Base-by-base conservation (phyloP, 2,888 invertebrate species). In the Heliconius erato region DNA sequence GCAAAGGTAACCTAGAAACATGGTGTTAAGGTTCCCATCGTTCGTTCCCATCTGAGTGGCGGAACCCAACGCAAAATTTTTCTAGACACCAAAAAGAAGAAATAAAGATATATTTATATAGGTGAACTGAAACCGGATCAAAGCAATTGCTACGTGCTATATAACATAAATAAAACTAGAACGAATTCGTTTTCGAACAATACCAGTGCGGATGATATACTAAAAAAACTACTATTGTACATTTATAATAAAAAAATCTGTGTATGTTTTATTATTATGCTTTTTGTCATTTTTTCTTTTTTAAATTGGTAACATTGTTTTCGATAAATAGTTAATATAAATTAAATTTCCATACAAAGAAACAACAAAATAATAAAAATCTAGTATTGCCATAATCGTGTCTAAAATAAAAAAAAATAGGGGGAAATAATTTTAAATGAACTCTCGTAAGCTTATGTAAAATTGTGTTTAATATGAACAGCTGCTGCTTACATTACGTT, bases 181-280 rank as follows among this genome's bases (percentile, higher is more conserved):
- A 71, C n/a, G 40, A 71, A 71, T 71, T 71, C n/a, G 12, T 71
- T 40, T 71, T 35, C n/a, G 35, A 40, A 71, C 40, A 40, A 40
- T n/a, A 71, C 11, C 23, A 23, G n/a, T 71, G 23, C 12, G 71
- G 71, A 71, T 71, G 40, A 71, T 40, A 71, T 71, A n/a, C 69
- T 54, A n/a, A 71, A n/a, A 28, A 71, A 71, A 40, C 40, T 23
- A 40, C 69, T n/a, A 40, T 71, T 40, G 26, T 71, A 40, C 71
- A 40, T 23, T 71, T n/a, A n/a, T 40, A n/a, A n/a, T 71, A 71
- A 19, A 71, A 68, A 35, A 19, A 35, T 11, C 59, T 59, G 59
- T 59, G 23, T 19, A n/a, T 59, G 7, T 54, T 54, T 3, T 59
- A 32, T 32, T 32, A 32, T 59, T 59, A 59, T n/a, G 23, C 23